These are phyloP conservation scores for Psilopsiagon aymara DNA, from an alignment of 2,113 vertebrate genomes.

Conservation along the genomic window DNA sequence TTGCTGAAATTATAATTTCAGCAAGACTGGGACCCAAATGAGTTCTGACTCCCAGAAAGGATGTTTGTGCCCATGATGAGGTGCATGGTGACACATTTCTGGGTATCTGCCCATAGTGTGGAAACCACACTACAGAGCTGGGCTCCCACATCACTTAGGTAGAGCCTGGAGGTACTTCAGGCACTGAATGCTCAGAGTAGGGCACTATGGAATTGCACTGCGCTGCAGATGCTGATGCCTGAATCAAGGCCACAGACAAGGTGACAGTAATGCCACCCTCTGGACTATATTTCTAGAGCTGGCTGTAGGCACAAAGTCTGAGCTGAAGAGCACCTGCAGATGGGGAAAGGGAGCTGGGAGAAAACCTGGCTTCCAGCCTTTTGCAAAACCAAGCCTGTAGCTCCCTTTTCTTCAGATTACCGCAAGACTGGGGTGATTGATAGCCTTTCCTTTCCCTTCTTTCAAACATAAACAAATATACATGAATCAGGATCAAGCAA, in stretches of 20 bases:
- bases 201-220: background rate
- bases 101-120: background rate
- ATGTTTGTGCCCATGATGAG: rapidly evolving
- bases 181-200: background rate
- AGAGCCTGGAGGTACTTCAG: background rate
- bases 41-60: background rate
- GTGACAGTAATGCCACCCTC: background rate
- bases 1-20: background rate
- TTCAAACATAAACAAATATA: background rate
- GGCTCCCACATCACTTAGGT: background rate
- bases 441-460: background rate
- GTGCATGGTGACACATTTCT: background rate
- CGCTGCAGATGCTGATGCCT: background rate
- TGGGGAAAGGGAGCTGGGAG: background rate
- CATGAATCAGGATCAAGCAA: background rate
- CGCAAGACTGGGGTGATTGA: background rate
- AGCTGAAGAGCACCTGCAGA: background rate
- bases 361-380: background rate
- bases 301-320: background rate
- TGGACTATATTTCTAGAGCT: background rate
- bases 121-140: background rate
- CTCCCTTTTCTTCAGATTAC: background rate
- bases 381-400: background rate
- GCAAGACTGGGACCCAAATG: background rate
- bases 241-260: background rate